Base-by-base conservation (phyloP, 2,888 invertebrate genomes). In the Sphinx pinastri region DNA sequence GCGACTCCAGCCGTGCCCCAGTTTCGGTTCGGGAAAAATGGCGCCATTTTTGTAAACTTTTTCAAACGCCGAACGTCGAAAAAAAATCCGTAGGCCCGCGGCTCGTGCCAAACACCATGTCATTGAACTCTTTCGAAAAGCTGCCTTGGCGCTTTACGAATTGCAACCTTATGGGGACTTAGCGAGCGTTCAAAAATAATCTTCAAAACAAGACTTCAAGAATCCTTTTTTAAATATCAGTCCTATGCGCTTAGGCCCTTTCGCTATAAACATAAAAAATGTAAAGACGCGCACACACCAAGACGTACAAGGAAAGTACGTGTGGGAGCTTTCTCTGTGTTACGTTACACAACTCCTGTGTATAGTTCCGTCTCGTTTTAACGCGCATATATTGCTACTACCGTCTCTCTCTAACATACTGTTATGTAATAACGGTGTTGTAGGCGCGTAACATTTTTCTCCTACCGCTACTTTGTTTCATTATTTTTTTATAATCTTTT, bases 341-440 rank as follows among this genome's bases (percentile, higher is more conserved):
- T 88, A 84, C 76, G 86, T 92, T 93, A 93, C 91, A 93, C 93
- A 93, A 94, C 88, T 82, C 83, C 77, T 80, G 81, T 75, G 74
- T 74, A 74, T 80, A 77, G 77, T 77, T 74, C 77, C 77, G 76
- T 92, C 92, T 88, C 88, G 84, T 81, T 92, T 88, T 76, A 77
- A 74, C 88, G 70, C 74, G 73, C 73, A 72, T 75, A 79, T 70
- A 75, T 75, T 72, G 74, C 73, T 79, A 75, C 76, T 66, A 70
- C 78, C 74, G 67, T 89, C 89, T 84, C 88, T 73, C 72, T 91
- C 85, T 74, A 77, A 73, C 87, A 73, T 81, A 89, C 92, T 91
- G 93, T 94, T 94, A 94, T 92, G 89, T 88, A 93, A 94, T 93
- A 93, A 93, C 93, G 92, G 93, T 91, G 87, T 89, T 90, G 91